Evolutionary conservation across 2,113 vertebrate species (phyloP).

Genomic region (Ptilonorhynchus violaceus): DNA sequence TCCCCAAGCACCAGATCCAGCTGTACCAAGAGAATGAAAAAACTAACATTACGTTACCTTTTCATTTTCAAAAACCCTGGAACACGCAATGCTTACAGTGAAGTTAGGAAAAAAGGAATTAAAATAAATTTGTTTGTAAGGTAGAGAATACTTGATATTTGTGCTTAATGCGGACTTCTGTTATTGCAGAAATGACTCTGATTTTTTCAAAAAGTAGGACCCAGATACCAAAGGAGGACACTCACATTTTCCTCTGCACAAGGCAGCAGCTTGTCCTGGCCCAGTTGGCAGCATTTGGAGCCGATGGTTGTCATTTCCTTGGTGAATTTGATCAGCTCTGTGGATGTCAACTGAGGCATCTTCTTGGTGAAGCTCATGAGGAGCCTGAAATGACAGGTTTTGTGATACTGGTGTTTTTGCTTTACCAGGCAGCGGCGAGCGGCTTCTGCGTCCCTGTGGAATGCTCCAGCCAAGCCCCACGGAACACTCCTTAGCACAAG

Average conservation of each 20-base stretch:
- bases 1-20: conserved; percentile 41
- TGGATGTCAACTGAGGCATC: conserved; percentile 39
- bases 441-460: background rate
- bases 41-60: background rate
- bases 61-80: background rate
- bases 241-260: conserved; percentile 48
- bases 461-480: background rate
- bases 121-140: background rate
- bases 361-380: conserved; percentile 52
- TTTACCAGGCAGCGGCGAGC: background rate
- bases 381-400: conserved; percentile 33
- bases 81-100: background rate
- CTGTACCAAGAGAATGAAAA: background rate
- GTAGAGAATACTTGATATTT: background rate
- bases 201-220: background rate
- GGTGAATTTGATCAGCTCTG: conserved; percentile 36
- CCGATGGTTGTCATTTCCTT: background rate
- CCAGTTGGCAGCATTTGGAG: conserved; percentile 48
- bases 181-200: background rate
- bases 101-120: background rate
- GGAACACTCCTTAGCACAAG: rapidly evolving
- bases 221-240: background rate
- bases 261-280: background rate
- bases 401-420: background rate
- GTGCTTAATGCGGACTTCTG: background rate